Conservation (phyloP, 2,113 vertebrate genomes). For the Pangasianodon hypophthalmus region DNA sequence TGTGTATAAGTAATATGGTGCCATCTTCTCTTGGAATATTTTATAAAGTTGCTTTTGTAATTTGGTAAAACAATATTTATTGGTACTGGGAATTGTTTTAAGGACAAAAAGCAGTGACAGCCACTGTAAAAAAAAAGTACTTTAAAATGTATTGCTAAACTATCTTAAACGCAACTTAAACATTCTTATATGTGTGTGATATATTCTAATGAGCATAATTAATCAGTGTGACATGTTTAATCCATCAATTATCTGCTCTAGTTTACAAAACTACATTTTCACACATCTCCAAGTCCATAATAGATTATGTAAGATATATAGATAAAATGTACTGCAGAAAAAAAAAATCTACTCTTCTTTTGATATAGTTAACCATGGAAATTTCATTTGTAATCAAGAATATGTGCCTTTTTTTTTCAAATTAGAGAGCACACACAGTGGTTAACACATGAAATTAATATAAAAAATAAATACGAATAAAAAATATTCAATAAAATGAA, state of each 20-base stretch:
- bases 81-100: not conserved
- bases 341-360: not conserved
- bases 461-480: not conserved
- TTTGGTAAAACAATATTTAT: not conserved
- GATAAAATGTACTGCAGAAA: not conserved
- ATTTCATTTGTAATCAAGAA: not conserved
- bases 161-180: not conserved
- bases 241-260: not conserved
- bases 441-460: not conserved
- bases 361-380: not conserved
- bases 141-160: not conserved
- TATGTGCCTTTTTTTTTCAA: not conserved
- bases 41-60: not conserved
- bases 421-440: not conserved
- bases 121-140: not conserved
- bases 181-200: not conserved
- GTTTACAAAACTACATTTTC: not conserved
- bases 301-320: not conserved
- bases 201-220: not conserved
- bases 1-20: not conserved
- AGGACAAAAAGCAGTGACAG: not conserved
- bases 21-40: not conserved
- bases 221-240: not conserved
- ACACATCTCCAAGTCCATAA: not conserved
- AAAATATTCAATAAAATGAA: not conserved